Evolutionary conservation across 2,888 invertebrate species (phyloP).

Genomic region (Calameuta filiformis): DNA sequence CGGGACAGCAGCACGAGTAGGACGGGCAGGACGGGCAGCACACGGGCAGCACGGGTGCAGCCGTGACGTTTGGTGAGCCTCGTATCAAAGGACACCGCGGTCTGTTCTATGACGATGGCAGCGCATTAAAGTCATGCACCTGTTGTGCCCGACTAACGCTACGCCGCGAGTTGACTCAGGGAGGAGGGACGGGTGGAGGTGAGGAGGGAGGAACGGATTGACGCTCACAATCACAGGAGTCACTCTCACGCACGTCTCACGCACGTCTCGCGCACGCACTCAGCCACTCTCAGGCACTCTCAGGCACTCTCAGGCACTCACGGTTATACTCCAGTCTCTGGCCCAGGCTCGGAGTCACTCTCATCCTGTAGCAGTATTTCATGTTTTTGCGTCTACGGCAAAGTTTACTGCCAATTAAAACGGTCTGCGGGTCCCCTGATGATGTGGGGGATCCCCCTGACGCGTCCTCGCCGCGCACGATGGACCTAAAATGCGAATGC

Average conservation of each 20-base stretch:
- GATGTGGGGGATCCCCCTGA: slow-evolving; percentile 21
- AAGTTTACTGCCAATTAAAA: slow-evolving; percentile 60
- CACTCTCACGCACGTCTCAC: not conserved
- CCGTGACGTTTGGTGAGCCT: not conserved
- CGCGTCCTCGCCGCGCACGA: not conserved
- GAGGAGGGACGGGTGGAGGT: not conserved
- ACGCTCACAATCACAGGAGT: not conserved
- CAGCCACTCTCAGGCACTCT: not conserved
- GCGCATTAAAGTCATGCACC: slow-evolving; percentile 55
- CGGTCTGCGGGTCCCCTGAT: slow-evolving; percentile 40
- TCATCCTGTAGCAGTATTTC: slow-evolving; percentile 48
- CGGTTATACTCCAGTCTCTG: not conserved
- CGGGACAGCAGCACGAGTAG: no score
- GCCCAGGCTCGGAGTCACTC: slow-evolving; percentile 30
- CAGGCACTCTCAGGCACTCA: not conserved
- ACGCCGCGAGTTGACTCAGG: not conserved
- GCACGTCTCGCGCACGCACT: not conserved
- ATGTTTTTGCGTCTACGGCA: slow-evolving; percentile 54
- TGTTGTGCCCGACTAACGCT: slow-evolving; percentile 40
- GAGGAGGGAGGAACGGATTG: slow-evolving; percentile 10
- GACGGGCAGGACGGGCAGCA: no score
- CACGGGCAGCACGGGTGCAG: not conserved
- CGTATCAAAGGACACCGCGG: slow-evolving; percentile 37
- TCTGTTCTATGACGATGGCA: slow-evolving; percentile 42
- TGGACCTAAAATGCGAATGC: not conserved